phyloP scores from a whole-genome alignment of 2,888 invertebrate genomes.

The Caenorhabditis becei region DNA sequence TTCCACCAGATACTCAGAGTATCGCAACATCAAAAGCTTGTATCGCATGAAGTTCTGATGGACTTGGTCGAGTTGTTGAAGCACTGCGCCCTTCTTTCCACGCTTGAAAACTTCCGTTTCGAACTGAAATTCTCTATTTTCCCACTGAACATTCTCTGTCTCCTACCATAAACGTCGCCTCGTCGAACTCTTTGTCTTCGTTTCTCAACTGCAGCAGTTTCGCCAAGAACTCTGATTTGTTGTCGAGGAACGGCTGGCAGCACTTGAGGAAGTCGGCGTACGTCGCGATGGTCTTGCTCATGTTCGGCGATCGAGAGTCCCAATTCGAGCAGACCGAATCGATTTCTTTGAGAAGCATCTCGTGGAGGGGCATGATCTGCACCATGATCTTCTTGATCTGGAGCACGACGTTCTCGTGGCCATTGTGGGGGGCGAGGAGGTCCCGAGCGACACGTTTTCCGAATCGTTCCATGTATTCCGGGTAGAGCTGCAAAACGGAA shows the following conservation, averaged over 20 bases:
- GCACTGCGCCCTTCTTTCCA: slow-evolving; percentile 71
- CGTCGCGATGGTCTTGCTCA: slow-evolving; percentile 65
- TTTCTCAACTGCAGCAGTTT: slow-evolving; percentile 69
- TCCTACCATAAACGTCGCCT: slow-evolving; percentile 71
- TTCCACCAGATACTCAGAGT: slow-evolving; percentile 59
- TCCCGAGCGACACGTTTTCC: slow-evolving; percentile 62
- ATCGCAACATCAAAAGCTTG: slow-evolving; percentile 77
- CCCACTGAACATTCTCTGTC: neutral
- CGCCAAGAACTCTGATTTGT: slow-evolving; percentile 70
- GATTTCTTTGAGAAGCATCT: slow-evolving; percentile 62
- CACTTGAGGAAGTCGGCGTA: slow-evolving; percentile 76
- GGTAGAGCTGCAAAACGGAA: slow-evolving; percentile 67
- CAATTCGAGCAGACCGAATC: slow-evolving; percentile 52
- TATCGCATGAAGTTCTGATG: slow-evolving; percentile 77
- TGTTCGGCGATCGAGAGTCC: slow-evolving; percentile 72
- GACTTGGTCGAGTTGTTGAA: slow-evolving; percentile 74
- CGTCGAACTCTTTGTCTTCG: slow-evolving; percentile 78
- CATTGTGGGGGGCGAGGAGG: slow-evolving; percentile 52
- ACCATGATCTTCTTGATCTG: slow-evolving; percentile 62
- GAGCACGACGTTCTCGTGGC: slow-evolving; percentile 58
- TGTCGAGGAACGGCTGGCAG: slow-evolving; percentile 72
- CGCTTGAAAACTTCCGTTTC: slow-evolving; percentile 71
- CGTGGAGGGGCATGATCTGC: slow-evolving; percentile 60
- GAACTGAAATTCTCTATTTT: slow-evolving; percentile 61
- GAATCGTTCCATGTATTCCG: slow-evolving; percentile 68